These are phyloP conservation scores for Cerceris ruficornis DNA, from an alignment of 2,888 invertebrate species.

Conservation along the genomic window DNA sequence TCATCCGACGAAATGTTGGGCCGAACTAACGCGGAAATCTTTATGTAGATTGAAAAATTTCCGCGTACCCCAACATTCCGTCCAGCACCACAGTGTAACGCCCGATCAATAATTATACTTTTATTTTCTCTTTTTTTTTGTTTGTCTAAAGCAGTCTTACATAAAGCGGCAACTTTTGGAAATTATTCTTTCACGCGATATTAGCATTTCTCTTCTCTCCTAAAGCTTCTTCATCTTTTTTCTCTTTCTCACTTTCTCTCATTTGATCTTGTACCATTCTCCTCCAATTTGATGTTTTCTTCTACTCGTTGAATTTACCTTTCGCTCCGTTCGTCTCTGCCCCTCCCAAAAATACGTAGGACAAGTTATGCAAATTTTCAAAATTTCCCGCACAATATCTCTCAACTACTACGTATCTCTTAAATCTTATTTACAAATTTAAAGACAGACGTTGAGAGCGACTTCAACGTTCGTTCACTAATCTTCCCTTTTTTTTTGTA, in stretches of 20 bases:
- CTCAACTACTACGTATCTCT: conserved; percentile 25
- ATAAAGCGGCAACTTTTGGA: conserved; percentile 69
- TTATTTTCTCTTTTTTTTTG: conserved; percentile 49
- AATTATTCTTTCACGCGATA: conserved; percentile 52
- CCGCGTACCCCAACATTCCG: conserved; percentile 52
- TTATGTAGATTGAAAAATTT: neutral
- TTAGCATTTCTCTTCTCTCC: conserved; percentile 22
- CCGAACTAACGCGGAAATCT: conserved; percentile 10
- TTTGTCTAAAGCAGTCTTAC: conserved; percentile 77
- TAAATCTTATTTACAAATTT: conserved; percentile 50
- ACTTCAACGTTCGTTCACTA: conserved; percentile 24
- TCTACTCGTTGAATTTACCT: neutral
- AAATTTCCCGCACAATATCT: conserved; percentile 52
- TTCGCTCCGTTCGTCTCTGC: neutral
- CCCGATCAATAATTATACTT: conserved; percentile 55
- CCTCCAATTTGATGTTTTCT: neutral
- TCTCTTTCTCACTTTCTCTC: conserved; percentile 4
- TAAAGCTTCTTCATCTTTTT: conserved; percentile 3
- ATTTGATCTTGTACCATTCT: neutral
- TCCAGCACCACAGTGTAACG: conserved; percentile 69
- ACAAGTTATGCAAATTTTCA: conserved; percentile 53
- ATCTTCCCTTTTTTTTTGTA: conserved; percentile 24
- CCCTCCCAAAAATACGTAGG: conserved; percentile 31
- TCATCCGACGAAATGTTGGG: conserved; percentile 55
- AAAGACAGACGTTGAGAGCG: conserved; percentile 43